Conservation (phyloP, 2,888 invertebrate genomes). For the Cerastis rubricosa region DNA sequence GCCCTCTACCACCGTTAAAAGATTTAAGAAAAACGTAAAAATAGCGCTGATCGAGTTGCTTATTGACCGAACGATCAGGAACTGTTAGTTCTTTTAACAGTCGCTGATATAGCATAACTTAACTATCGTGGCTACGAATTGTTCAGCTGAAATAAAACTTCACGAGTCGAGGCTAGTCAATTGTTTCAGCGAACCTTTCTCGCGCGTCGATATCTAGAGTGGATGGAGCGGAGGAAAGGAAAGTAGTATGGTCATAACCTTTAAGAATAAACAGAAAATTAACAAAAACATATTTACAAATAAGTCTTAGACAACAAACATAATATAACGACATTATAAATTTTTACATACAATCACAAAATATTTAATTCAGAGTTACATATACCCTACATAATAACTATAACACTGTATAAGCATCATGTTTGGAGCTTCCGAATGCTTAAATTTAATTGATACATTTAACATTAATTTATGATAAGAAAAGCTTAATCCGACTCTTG, state of each 20-base stretch:
- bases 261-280: constrained; percentile 41
- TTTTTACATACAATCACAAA: constrained; percentile 55
- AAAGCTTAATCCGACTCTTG: constrained; percentile 31
- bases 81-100: constrained; percentile 33
- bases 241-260: constrained; percentile 5
- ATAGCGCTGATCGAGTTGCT: no score
- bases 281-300: constrained; percentile 54
- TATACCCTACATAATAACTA: constrained; percentile 41
- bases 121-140: constrained; percentile 42
- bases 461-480: constrained; percentile 29
- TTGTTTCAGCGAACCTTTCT: neutral
- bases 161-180: neutral
- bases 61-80: constrained; percentile 42
- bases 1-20: no score
- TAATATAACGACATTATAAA: constrained; percentile 50
- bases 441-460: constrained; percentile 27
- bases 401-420: constrained; percentile 47
- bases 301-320: constrained; percentile 59
- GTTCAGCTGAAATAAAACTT: neutral
- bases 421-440: constrained; percentile 47
- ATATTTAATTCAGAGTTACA: constrained; percentile 49
- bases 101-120: constrained; percentile 22
- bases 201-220: neutral
- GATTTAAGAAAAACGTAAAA: no score
- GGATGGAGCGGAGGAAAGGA: neutral